Evolutionary conservation across 2,113 vertebrate species (phyloP).

Genomic region (Cavia aperea): DNA sequence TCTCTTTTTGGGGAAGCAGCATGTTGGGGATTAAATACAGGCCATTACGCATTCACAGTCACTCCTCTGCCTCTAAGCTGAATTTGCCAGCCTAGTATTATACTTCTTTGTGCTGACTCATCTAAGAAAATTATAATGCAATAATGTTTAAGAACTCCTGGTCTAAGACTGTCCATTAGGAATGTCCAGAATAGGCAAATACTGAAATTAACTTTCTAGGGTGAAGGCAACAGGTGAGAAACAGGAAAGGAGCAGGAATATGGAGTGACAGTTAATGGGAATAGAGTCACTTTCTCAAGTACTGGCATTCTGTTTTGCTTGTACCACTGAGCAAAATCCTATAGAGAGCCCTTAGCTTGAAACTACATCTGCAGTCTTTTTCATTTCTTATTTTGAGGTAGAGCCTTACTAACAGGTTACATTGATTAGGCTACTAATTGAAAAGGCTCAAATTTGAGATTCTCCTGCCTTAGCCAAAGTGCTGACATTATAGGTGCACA

Average conservation of each 20-base stretch:
- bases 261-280: background rate
- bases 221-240: background rate
- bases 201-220: background rate
- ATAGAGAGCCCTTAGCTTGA: background rate
- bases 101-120: background rate
- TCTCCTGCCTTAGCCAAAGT: background rate
- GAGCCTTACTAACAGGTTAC: background rate
- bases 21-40: background rate
- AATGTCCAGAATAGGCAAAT: slow-evolving; percentile 7
- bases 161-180: background rate
- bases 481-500: background rate
- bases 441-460: background rate
- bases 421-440: background rate
- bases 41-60: background rate
- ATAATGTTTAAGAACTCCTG: background rate
- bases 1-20: background rate
- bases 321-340: background rate
- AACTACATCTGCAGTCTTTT: background rate
- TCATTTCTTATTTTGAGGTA: background rate
- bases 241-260: background rate
- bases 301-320: background rate
- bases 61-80: background rate
- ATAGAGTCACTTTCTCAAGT: background rate
- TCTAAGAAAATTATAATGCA: slow-evolving; percentile 7
- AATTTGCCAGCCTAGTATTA: background rate